Percentiles rank a stretch among this genome's conserved stretches.
These are phyloP conservation scores for Ricordea florida DNA, from an alignment of 92 coral and sea anemone genomes.

Conservation along the genomic window DNA sequence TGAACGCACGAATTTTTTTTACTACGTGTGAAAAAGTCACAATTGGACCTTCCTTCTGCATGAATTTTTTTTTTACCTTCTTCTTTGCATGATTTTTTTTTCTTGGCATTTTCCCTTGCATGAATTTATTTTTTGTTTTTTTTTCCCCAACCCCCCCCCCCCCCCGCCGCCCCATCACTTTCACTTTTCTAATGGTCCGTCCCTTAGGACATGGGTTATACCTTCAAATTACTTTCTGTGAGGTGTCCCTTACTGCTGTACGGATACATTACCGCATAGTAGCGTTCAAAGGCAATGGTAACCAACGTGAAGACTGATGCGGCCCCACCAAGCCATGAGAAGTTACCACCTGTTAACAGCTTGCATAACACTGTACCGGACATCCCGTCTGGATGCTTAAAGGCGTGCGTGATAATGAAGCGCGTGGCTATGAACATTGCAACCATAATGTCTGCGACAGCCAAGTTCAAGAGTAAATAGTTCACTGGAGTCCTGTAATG, in stretches of 20 bases:
- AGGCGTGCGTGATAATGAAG: neutral
- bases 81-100: no score
- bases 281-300: neutral
- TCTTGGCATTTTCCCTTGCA: no score
- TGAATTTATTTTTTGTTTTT: no score
- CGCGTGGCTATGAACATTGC: constrained; percentile 1
- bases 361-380: constrained; percentile 14
- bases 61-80: no score
- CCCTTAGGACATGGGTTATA: no score
- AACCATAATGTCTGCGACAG: constrained; percentile 23
- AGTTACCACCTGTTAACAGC: constrained; percentile 3
- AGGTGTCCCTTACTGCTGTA: neutral
- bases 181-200: no score
- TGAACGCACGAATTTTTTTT: no score
- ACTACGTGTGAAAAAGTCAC: no score
- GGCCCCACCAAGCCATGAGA: neutral
- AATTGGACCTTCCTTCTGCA: no score
- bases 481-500: constrained; percentile 8
- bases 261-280: neutral
- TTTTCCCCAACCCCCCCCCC: no score
- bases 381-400: neutral
- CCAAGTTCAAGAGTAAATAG: constrained; percentile 14
- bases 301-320: constrained; percentile 4
- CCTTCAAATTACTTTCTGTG: neutral
- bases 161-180: no score